phyloP scores from a whole-genome alignment of 2,888 invertebrate genomes.

The Teinopalpus imperialis region DNA sequence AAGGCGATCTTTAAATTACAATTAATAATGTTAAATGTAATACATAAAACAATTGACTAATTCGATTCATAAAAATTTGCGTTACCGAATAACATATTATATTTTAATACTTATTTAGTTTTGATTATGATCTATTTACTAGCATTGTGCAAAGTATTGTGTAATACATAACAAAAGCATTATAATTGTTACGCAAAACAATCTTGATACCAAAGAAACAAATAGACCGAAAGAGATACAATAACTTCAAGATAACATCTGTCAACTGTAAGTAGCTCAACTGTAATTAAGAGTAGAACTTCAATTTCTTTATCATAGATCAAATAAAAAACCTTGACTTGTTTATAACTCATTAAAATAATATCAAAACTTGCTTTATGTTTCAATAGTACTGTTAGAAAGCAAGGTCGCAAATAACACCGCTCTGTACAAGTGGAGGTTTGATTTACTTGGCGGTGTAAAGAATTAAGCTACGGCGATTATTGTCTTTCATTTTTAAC shows the following conservation, averaged over 20 bases:
- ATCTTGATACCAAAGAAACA: conserved; percentile 61
- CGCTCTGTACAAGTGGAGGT: conserved; percentile 43
- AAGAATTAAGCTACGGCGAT: conserved; percentile 13
- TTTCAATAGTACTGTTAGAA: conserved; percentile 61
- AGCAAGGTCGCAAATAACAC: conserved; percentile 63
- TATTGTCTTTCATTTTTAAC: neutral
- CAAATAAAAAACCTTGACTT: conserved; percentile 66
- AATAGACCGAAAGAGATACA: conserved; percentile 61
- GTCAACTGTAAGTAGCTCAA: conserved; percentile 45
- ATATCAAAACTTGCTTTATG: conserved; percentile 52
- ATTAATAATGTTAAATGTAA: conserved; percentile 7
- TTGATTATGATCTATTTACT: conserved; percentile 10
- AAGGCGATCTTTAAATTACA: neutral
- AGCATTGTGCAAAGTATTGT: conserved; percentile 5
- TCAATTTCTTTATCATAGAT: conserved; percentile 58
- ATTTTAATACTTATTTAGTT: neutral
- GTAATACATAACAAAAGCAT: conserved; percentile 39
- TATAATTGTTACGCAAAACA: conserved; percentile 47
- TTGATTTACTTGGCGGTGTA: conserved; percentile 19
- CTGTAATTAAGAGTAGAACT: conserved; percentile 41
- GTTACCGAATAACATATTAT: too few species aligned
- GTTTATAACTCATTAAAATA: conserved; percentile 72
- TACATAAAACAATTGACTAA: too few species aligned
- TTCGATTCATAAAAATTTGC: too few species aligned
- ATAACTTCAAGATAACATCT: conserved; percentile 52